Evolutionary conservation across 2,888 invertebrate species (phyloP), one percentile per base, ranked within the genome.

Genomic region (Caenorhabditis sinica): DNA sequence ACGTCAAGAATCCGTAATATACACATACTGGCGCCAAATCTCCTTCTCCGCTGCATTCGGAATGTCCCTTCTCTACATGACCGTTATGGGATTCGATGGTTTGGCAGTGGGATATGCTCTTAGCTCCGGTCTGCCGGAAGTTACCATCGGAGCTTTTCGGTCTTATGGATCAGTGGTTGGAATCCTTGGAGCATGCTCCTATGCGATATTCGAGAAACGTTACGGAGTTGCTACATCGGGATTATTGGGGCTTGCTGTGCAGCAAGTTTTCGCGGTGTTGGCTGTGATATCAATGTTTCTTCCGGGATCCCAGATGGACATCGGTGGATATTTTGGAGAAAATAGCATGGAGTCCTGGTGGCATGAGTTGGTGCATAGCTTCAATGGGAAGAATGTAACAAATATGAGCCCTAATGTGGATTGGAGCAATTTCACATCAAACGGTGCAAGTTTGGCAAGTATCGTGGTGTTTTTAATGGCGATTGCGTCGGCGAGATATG

Each of bases 31-130:
- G 61, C 53, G 69, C 43, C 89, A 89, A 71, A 58, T 53, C 0
- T 82, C 90, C 23, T 90, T 89, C 72, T 56, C 90, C 0, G 91
- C 91, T 8, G 91, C 90, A 9, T 81, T 91, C 11, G 90, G 90
- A 53, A 87, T 91, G 86, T 86, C 90, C 17, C 72, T 91, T 4
- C 87, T 91, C 15, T 91, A 89, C 83, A 90, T 91, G 89, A 91
- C 91, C 4, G 91, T 91, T 2, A 83, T 91, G 33, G 91, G 90
- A 28, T 91, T 91, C 75, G 91, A 90, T 61, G 91, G 91, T 53
- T 65, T 90, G 51, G 89, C 90, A 17, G 85, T 90, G 9, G 88
- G 90, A 15, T 90, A 90, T 65, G 90, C 90, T 20, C 82, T 88
- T 53, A 85, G 88, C 1, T 83, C 85, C 28, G 90, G 90, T 15